phyloP scores from a whole-genome alignment of 2,888 invertebrate genomes.

The Orchestes rusci region DNA sequence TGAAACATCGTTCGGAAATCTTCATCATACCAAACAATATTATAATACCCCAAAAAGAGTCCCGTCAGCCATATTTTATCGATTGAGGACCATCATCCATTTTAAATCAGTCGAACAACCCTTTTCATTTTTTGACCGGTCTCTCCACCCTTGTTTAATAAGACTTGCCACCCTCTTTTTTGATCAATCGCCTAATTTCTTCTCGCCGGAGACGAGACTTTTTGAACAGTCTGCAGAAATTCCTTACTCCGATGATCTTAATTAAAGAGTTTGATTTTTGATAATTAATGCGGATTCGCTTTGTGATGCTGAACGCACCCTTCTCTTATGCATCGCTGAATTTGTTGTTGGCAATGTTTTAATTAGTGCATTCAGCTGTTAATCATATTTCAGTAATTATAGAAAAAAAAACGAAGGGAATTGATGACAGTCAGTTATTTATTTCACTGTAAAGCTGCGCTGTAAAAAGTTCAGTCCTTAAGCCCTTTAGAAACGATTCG shows the following conservation, averaged over 20 bases:
- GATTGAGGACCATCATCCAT: slow-evolving; percentile 24
- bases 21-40: no score
- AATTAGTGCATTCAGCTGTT: no score
- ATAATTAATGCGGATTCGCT: slow-evolving; percentile 22
- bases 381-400: no score
- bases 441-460: no score
- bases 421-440: no score
- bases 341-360: no score
- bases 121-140: slow-evolving; percentile 23
- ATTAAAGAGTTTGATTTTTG: slow-evolving; percentile 25
- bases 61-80: slow-evolving; percentile 23
- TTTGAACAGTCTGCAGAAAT: slow-evolving; percentile 22
- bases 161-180: slow-evolving; percentile 23
- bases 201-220: slow-evolving; percentile 12
- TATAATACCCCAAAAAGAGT: slow-evolving; percentile 13
- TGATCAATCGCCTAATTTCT: slow-evolving; percentile 24
- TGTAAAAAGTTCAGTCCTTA: slow-evolving; percentile 22
- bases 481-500: slow-evolving; percentile 23
- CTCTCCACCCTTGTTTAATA: slow-evolving; percentile 23
- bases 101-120: slow-evolving; percentile 23
- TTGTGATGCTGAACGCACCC: no score
- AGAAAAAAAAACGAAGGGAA: no score
- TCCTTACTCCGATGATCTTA: slow-evolving; percentile 22
- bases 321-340: no score
- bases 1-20: no score